Percentiles rank a stretch among this genome's conserved stretches.
Conservation (phyloP, 2,113 vertebrate species). For the Macaca nemestrina region DNA sequence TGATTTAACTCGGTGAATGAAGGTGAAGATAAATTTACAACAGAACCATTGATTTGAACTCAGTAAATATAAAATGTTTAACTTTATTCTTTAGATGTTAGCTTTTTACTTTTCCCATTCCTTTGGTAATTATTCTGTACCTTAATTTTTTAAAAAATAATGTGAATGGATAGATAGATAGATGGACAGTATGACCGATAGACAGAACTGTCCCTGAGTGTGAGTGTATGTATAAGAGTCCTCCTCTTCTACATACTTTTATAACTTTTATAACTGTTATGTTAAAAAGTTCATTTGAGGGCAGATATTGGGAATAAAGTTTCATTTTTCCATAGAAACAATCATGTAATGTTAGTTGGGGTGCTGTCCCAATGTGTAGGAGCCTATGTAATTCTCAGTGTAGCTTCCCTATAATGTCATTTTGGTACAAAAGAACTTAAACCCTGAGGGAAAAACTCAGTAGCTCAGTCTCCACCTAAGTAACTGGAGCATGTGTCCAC, state of each 20-base stretch:
- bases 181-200: neutral
- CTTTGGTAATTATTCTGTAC: neutral
- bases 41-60: neutral
- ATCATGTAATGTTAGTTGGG: neutral
- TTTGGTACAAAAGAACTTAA: neutral
- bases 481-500: neutral
- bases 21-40: neutral
- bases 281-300: neutral
- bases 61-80: conserved; percentile 1
- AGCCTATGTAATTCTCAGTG: neutral
- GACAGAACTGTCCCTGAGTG: neutral
- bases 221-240: neutral
- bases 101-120: conserved; percentile 1
- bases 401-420: neutral
- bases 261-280: neutral
- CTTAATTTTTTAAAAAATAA: neutral
- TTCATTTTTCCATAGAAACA: neutral
- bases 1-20: neutral
- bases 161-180: neutral
- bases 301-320: conserved; percentile 14
- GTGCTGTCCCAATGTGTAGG: neutral
- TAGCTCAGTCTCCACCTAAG: neutral
- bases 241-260: no score
- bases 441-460: neutral
- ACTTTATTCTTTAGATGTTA: neutral